phyloP scores from a whole-genome alignment of 2,888 invertebrate species.

The Parthenolecanium corni region DNA sequence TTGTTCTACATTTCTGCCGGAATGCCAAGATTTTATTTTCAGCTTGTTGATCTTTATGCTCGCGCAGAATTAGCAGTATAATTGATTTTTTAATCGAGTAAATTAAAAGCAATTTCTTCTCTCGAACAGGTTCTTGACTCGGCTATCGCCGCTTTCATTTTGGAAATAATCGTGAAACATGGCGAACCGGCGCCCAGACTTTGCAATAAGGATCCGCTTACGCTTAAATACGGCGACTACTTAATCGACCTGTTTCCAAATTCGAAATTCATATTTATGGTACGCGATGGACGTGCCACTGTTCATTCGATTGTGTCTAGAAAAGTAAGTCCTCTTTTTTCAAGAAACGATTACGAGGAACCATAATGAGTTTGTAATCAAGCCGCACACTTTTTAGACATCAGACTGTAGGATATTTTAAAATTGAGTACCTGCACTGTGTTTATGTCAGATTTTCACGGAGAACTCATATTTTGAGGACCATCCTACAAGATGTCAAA shows the following conservation, averaged over 20 bases:
- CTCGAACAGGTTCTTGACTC: constrained; percentile 64
- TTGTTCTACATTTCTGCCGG: no score
- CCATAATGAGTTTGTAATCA: background rate
- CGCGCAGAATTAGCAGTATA: no score
- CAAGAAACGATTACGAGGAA: no score
- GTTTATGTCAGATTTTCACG: no score
- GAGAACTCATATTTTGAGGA: no score
- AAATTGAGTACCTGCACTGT: no score
- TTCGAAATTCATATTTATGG: constrained; percentile 95
- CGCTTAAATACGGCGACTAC: constrained; percentile 91
- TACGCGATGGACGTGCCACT: constrained; percentile 94
- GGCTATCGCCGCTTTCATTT: constrained; percentile 91
- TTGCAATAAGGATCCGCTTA: constrained; percentile 98
- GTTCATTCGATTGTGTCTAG: constrained; percentile 96
- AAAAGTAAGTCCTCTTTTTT: constrained; percentile 48
- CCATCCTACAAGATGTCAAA: no score
- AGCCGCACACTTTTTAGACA: background rate
- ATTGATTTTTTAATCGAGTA: background rate
- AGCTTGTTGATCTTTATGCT: no score
- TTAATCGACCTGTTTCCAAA: constrained; percentile 92
- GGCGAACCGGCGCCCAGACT: constrained; percentile 88
- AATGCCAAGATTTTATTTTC: no score
- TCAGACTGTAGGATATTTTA: no score
- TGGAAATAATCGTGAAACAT: constrained; percentile 91
- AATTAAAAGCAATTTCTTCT: no score